Evolutionary conservation across 2,888 invertebrate species (phyloP).

Genomic region (Agriopis aurantiaria): DNA sequence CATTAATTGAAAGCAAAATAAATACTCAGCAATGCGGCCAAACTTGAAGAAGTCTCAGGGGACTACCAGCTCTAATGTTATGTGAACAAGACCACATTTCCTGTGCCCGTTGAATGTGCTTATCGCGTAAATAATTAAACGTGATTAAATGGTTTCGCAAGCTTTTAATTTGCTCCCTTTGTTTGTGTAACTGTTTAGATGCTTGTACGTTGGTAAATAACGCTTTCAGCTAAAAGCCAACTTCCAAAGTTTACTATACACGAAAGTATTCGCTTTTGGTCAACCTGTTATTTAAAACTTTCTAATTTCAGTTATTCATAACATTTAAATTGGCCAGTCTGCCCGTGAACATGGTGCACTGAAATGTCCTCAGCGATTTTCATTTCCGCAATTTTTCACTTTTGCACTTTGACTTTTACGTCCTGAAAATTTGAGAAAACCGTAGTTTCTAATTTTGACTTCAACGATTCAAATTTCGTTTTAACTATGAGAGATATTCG

Average conservation of each 20-base stretch:
- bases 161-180: slow-evolving; percentile 39
- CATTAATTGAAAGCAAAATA: slow-evolving; percentile 32
- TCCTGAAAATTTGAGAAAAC: too few relatives aligned
- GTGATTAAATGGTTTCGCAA: slow-evolving; percentile 40
- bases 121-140: slow-evolving; percentile 37
- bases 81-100: slow-evolving; percentile 12
- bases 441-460: too few relatives aligned
- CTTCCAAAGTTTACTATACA: neutral
- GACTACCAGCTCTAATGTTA: slow-evolving; percentile 7
- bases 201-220: slow-evolving; percentile 16
- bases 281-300: neutral
- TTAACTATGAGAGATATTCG: too few relatives aligned
- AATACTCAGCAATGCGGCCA: slow-evolving; percentile 24
- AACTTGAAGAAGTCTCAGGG: slow-evolving; percentile 4
- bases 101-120: slow-evolving; percentile 13
- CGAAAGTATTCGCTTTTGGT: neutral
- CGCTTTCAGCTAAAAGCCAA: neutral
- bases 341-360: too few relatives aligned
- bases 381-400: too few relatives aligned
- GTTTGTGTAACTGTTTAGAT: slow-evolving; percentile 29
- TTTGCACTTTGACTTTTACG: too few relatives aligned
- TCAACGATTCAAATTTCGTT: too few relatives aligned
- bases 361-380: too few relatives aligned
- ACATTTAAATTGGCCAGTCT: too few relatives aligned
- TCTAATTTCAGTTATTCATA: neutral